Evolutionary conservation across 2,113 vertebrate genomes (phyloP).

Genomic region (Prolemur simus): DNA sequence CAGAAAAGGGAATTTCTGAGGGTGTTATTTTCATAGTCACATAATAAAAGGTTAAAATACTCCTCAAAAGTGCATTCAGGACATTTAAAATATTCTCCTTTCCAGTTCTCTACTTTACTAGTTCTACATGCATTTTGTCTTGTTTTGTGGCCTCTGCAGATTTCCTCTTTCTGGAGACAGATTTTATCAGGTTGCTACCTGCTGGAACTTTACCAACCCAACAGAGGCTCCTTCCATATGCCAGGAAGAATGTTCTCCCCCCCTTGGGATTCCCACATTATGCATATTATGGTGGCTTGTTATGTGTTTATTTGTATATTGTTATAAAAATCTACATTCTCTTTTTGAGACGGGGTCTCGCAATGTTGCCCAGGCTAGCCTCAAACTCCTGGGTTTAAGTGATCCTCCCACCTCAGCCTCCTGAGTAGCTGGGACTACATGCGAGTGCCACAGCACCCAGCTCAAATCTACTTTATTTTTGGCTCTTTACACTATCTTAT

Average conservation of each 20-base stretch:
- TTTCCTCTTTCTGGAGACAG: neutral
- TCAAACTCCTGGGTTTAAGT: neutral
- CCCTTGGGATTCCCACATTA: neutral
- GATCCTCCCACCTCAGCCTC: neutral
- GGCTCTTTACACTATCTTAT: neutral
- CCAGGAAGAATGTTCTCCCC: neutral
- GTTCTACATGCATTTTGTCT: neutral
- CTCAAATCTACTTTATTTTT: neutral
- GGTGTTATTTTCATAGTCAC: neutral
- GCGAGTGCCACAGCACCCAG: neutral
- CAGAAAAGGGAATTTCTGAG: neutral
- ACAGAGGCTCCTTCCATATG: fast-evolving
- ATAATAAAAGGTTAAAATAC: neutral
- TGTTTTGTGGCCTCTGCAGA: neutral
- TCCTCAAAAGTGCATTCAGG: neutral
- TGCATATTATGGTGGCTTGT: neutral
- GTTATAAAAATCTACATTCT: neutral
- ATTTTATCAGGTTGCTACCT: no score
- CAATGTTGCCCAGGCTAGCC: neutral
- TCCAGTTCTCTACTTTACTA: neutral
- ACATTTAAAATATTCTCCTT: neutral
- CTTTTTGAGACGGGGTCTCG: neutral
- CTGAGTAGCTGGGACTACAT: neutral
- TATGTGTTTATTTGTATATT: neutral
- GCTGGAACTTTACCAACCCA: neutral